phyloP scores from a whole-genome alignment of 1,140 invertebrate species.

The Drosophila nigromelanica region DNA sequence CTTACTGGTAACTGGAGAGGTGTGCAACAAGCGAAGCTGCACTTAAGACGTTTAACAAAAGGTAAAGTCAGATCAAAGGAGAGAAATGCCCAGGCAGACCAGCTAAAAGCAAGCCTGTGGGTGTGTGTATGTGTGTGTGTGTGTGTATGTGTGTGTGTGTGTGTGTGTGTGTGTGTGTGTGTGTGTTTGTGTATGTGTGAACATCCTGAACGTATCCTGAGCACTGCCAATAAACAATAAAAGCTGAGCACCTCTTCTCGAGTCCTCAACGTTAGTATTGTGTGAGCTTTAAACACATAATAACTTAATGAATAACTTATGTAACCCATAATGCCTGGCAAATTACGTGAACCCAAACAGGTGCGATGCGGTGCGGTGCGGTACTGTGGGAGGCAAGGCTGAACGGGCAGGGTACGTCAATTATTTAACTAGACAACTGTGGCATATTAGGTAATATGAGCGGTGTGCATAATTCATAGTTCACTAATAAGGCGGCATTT shows the following conservation, averaged over 20 bases:
- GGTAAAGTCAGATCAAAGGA: conserved; percentile 45
- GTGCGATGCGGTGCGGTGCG: too few species aligned
- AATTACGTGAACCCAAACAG: conserved; percentile 40
- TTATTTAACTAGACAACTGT: conserved; percentile 70
- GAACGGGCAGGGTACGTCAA: conserved; percentile 27
- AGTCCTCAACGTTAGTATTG: conserved; percentile 37
- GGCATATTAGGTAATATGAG: conserved; percentile 71
- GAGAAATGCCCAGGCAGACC: conserved; percentile 2
- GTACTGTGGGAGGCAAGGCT: too few species aligned
- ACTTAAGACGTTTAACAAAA: conserved; percentile 69
- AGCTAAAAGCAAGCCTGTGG: not conserved
- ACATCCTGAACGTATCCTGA: conserved; percentile 23
- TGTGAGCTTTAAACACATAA: conserved; percentile 72
- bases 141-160: conserved; percentile 6
- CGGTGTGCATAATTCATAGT: conserved; percentile 60
- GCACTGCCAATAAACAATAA: conserved; percentile 60
- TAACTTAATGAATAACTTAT: conserved; percentile 72
- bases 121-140: conserved; percentile 6
- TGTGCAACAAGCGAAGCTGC: conserved; percentile 62
- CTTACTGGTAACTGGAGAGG: conserved; percentile 34
- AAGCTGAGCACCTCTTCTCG: conserved; percentile 48
- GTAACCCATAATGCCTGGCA: conserved; percentile 48
- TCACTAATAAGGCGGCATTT: conserved; percentile 69
- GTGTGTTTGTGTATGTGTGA: conserved; percentile 1
- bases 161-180: not conserved